A percentile compares a stretch with the other conserved stretches of the same genome.
Conservation (phyloP, 2,888 invertebrate species). For the Sarcophaga caerulescens region DNA sequence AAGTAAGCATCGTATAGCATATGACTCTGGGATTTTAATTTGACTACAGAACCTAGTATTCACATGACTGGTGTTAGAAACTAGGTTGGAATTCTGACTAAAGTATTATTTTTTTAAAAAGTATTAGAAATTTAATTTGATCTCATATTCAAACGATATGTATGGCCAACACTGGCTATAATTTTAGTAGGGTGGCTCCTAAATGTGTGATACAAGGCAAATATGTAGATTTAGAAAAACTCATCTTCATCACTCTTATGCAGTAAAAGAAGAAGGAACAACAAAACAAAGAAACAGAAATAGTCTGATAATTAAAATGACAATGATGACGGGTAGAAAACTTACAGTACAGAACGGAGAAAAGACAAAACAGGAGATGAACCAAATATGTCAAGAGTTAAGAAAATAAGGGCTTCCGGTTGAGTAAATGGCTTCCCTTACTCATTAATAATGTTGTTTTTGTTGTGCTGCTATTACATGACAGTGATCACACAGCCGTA, state of each 20-base stretch:
- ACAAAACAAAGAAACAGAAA: background rate
- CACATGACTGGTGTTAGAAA: too few species aligned
- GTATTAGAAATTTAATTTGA: too few species aligned
- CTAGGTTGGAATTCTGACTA: too few species aligned
- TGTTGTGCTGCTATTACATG: slow-evolving; percentile 35
- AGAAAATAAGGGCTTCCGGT: slow-evolving; percentile 66
- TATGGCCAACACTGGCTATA: too few species aligned
- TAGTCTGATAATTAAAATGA: slow-evolving; percentile 57
- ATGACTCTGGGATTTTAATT: too few species aligned
- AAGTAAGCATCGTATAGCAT: too few species aligned
- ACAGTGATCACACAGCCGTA: slow-evolving; percentile 39
- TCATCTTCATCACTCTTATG: slow-evolving; percentile 40
- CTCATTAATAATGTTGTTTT: slow-evolving; percentile 23
- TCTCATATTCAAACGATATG: too few species aligned
- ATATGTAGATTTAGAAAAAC: slow-evolving; percentile 14
- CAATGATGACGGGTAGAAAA: slow-evolving; percentile 47
- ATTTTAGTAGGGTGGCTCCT: background rate
- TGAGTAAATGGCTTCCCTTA: slow-evolving; percentile 57
- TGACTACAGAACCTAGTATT: too few species aligned
- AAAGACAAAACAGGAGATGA: slow-evolving; percentile 38
- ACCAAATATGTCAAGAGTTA: slow-evolving; percentile 63
- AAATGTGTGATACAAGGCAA: too few species aligned
- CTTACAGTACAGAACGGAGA: background rate
- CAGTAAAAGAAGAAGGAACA: background rate
- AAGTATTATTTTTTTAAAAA: too few species aligned